Evolutionary conservation across 2,888 invertebrate species (phyloP), one percentile per base, ranked within the genome.

Genomic region (Drosophila sordidula): DNA sequence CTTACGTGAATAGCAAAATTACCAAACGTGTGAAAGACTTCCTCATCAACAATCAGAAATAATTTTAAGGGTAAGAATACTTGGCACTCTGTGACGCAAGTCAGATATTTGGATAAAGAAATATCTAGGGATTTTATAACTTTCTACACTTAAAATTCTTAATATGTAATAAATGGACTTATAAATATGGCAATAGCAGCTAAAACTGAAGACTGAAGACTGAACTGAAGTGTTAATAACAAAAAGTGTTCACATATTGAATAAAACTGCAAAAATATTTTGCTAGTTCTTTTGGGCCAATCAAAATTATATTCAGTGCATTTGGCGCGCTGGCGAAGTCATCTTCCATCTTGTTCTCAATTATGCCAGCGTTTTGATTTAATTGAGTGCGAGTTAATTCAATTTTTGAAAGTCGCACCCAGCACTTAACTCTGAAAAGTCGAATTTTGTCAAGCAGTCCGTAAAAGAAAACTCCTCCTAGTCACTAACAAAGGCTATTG

Each of bases 291-390:
- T 14, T 14, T 14, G 6, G 38, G 8, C 8, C 4, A 72, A 61
- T 72, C 56, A 54, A 49, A 55, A 38, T 29, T 16, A 18, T 47
- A 26, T 55, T 39, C 26, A 49, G 42, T 55, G 49, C 22, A n/a
- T 5, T 16, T 25, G 22, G 2, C 12, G 8, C 18, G 45, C 32
- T 34, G 36, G n/a, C 51, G 22, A 57, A 29, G 25, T 42, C 11
- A 51, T 66, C 22, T 63, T 45, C 69, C 71, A 74, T 68, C 71
- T 71, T 75, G 56, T 51, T 68, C 74, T 85, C 80, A 87, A 82
- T 87, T 84, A 84, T 73, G 74, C 69, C 77, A 82, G 73, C 80
- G 78, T 82, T 87, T 86, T 84, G 82, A 87, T 86, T 80, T 86
- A 87, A 87, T 87, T 87, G 86, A 80, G 82, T 74, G 69, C 71